phyloP scores from a whole-genome alignment of 2,113 vertebrate genomes.

The Parus major region DNA sequence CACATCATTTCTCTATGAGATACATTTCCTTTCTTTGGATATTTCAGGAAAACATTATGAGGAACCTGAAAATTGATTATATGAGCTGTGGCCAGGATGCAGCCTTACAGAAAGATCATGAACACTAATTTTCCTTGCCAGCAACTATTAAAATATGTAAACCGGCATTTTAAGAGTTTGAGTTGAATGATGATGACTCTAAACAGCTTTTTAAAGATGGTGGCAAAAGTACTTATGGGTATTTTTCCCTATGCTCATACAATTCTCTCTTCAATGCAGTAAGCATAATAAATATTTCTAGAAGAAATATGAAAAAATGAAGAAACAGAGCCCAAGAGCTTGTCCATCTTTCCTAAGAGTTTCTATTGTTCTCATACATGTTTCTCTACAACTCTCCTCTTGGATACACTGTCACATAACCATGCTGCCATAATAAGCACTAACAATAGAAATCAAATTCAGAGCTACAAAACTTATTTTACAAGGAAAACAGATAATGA shows the following conservation, averaged over 20 bases:
- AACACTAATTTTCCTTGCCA: background rate
- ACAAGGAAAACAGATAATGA: background rate
- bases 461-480: background rate
- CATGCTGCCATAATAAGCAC: background rate
- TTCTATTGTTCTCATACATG: background rate
- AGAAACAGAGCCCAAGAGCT: background rate
- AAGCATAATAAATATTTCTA: background rate
- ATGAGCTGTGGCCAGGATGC: background rate
- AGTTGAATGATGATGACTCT: background rate
- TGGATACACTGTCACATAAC: background rate
- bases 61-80: background rate
- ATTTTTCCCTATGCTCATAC: background rate
- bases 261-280: background rate
- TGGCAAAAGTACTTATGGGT: background rate
- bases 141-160: constrained; percentile 6
- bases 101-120: background rate
- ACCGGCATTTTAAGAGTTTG: background rate
- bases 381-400: background rate
- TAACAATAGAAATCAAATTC: background rate
- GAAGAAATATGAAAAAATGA: background rate
- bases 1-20: background rate
- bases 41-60: background rate
- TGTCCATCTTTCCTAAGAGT: background rate
- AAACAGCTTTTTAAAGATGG: background rate
- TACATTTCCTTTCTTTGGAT: background rate